phyloP scores from a whole-genome alignment of 2,797 vertebrate genomes.

The Acrossocheilus fasciatus region DNA sequence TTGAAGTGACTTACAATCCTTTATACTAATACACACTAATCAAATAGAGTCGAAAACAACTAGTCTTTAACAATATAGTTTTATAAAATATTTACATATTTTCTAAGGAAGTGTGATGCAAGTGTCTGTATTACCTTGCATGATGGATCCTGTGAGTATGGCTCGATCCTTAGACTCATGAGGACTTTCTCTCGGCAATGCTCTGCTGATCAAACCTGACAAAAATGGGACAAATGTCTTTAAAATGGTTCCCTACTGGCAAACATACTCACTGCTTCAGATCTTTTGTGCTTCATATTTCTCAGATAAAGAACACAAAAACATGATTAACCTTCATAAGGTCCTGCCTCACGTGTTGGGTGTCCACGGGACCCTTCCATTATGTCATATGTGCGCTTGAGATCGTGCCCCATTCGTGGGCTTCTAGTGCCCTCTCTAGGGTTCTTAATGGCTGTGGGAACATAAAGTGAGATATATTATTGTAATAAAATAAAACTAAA shows the following conservation, averaged over 20 bases:
- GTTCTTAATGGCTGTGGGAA: constrained; percentile 89
- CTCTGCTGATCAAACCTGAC: constrained; percentile 93
- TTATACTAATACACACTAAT: not conserved
- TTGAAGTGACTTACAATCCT: not conserved
- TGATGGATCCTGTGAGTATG: constrained; percentile 92
- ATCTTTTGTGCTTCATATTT: constrained; percentile 70
- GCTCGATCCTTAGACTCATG: constrained; percentile 93
- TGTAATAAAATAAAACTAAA: not conserved
- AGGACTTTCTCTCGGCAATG: constrained; percentile 89
- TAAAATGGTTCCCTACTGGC: not conserved
- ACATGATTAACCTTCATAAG: constrained; percentile 86
- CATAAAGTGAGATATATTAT: not conserved
- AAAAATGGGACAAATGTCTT: not conserved
- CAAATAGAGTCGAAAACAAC: not conserved
- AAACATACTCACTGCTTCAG: not conserved
- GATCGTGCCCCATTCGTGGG: constrained; percentile 89
- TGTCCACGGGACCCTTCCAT: constrained; percentile 92
- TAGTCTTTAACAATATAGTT: not conserved
- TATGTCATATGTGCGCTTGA: constrained; percentile 95
- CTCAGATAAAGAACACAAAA: constrained; percentile 50
- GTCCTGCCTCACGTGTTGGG: constrained; percentile 87
- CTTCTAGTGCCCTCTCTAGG: constrained; percentile 94
- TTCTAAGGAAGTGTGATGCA: not conserved
- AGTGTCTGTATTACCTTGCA: constrained; percentile 87
- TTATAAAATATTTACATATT: not conserved